These are phyloP conservation scores for Agriopis leucophaearia DNA, from an alignment of 2,888 invertebrate species.

Conservation along the genomic window DNA sequence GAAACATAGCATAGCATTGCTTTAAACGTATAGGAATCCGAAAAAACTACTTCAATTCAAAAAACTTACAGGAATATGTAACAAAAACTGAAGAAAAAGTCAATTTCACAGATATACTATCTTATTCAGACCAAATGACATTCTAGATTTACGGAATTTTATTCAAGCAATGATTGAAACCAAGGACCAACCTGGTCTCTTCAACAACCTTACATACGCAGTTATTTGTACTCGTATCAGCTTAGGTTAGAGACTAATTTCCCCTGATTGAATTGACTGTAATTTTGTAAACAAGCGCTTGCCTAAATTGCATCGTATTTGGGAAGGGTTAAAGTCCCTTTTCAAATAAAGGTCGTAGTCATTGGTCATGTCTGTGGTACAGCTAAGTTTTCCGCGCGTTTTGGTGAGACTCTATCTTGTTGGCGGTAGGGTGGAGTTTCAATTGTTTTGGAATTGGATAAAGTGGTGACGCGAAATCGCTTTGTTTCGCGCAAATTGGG, in stretches of 20 bases:
- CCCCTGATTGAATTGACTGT: conserved; percentile 26
- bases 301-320: conserved; percentile 35
- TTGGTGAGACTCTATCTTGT: conserved; percentile 31
- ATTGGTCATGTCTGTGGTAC: conserved; percentile 40
- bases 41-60: neutral
- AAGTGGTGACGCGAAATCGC: conserved; percentile 59
- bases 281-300: conserved; percentile 20
- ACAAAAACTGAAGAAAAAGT: conserved; percentile 18
- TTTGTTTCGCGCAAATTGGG: conserved; percentile 79
- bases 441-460: conserved; percentile 23
- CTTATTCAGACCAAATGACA: conserved; percentile 42
- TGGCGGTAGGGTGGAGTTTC: conserved; percentile 43
- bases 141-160: conserved; percentile 45
- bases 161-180: conserved; percentile 48
- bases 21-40: neutral
- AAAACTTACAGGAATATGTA: conserved; percentile 1
- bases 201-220: conserved; percentile 1
- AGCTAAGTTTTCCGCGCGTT: conserved; percentile 32
- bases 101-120: conserved; percentile 28
- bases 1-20: no score
- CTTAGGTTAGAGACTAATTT: conserved; percentile 33
- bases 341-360: conserved; percentile 33
- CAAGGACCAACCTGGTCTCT: conserved; percentile 28
- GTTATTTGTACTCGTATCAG: conserved; percentile 16
- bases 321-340: conserved; percentile 38